Base-by-base conservation (phyloP, 2,797 vertebrate genomes). In the Ptychadena robeensis region DNA sequence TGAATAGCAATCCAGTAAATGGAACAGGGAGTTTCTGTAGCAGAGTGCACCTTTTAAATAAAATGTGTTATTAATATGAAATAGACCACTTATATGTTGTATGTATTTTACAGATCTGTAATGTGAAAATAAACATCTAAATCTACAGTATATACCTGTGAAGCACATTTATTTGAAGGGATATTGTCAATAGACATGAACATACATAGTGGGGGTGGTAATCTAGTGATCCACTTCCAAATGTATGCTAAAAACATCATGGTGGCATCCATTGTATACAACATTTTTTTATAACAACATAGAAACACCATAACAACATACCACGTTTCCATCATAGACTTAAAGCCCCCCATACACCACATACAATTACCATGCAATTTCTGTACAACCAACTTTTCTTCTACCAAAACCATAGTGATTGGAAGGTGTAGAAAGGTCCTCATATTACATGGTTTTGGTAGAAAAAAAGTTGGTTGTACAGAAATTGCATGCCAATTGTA, bases 1-100 rank as follows among this genome's bases (percentile, higher is more conserved):
- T 76, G 27, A 66, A 68, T 9, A 18, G 40, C 18, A 81, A 37
- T 14, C 27, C 59, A 61, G 59, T 27, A 81, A 61, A 81, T 32
- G 28, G 48, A 61, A 74, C 11, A 63, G 38, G 12, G 68, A 59
- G 28, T 48, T 44, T 74, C 30, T 63, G n/a, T 27, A 11, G 6
- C 7, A 61, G n/a, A 75, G 9, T 30, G 53, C 34, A 69, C 64
- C 65, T 70, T 37, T 28, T 25, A 73, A 72, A 78, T 22, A 66
- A 81, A 74, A 67, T 9, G 25, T 27, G n/a, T 31, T 35, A 57
- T 67, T 28, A 71, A 44, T 15, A 65, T 35, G 30, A 65, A 64
- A 77, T 37, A 73, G 11, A 31, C 35, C 59, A 59, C 32, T 83
- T 72, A 35, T 40, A 15, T 40, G 14, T 61, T 34, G 38, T 79